Percentiles rank a stretch among this genome's conserved stretches.
These are phyloP conservation scores for Corythucha ciliata DNA, from an alignment of 2,888 invertebrate species.

Conservation along the genomic window DNA sequence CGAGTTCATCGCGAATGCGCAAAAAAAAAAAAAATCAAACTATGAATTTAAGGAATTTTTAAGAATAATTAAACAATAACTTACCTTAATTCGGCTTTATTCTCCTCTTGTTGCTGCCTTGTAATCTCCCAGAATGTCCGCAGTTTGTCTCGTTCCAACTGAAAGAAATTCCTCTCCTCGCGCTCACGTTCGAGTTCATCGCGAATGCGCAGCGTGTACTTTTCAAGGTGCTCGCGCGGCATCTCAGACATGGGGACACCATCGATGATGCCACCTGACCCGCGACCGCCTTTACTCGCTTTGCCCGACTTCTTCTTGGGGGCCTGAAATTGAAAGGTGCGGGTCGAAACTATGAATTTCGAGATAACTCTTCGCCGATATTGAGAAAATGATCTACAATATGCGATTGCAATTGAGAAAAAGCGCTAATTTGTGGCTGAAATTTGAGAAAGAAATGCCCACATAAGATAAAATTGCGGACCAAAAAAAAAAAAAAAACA, in stretches of 20 bases:
- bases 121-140: slow-evolving; percentile 95
- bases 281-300: slow-evolving; percentile 35
- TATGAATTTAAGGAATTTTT: no score
- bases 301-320: slow-evolving; percentile 37
- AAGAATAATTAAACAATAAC: background rate
- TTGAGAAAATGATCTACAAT: no score
- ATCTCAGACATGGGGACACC: slow-evolving; percentile 86
- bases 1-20: slow-evolving; percentile 78
- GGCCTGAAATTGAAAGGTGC: slow-evolving; percentile 27
- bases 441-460: no score
- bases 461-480: no score
- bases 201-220: slow-evolving; percentile 72
- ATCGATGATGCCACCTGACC: slow-evolving; percentile 48
- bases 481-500: no score
- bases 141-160: slow-evolving; percentile 87
- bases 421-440: no score
- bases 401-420: no score
- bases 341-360: no score
- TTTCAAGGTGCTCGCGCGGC: slow-evolving; percentile 85
- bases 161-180: slow-evolving; percentile 91
- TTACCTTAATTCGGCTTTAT: slow-evolving; percentile 56
- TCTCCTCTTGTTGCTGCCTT: slow-evolving; percentile 77
- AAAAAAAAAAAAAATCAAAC: no score
- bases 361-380: no score
- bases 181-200: slow-evolving; percentile 89